Evolutionary conservation across 2,113 vertebrate genomes (phyloP), one percentile per base, ranked within the genome.

Genomic region (Dinomys branickii): DNA sequence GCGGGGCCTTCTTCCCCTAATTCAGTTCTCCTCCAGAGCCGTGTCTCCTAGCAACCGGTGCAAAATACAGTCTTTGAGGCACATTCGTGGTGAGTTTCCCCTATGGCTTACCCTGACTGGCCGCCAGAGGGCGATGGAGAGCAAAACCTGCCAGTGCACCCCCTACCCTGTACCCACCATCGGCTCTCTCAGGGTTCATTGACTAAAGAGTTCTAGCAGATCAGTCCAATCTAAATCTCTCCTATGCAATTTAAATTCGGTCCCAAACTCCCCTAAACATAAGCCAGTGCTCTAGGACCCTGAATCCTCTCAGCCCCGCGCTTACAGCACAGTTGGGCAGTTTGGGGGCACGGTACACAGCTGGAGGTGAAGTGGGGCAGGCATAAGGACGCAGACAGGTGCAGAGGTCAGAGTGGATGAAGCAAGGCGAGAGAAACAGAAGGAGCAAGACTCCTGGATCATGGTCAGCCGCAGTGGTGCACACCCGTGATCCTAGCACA

Each of bases 81-180:
- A 5, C 3, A 58, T 67, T 41, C 3, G 7, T 35, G 50, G 10
- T 67, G 65, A 88, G 38, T 65, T 61, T 65, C n/a, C 2, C 20
- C 35, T 54, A 5, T 54, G 69, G 54, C 4, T 78, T 92, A 88
- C 85, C 50, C 33, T 1, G 3, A 56, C 0, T 84, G 81, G 69
- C 88, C 96, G 96, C 93, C 75, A 97, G 97, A 94, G 97, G 93
- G 94, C 71, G 73, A 16, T 7, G 28, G 63, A 97, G 82, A 97
- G 87, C 94, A 88, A 78, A 63, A 35, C 33, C 69, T 56, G n/a
- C 58, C 9, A 1, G 58, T 22, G 59, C 20, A 28, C 24, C n/a
- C 38, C 30, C 28, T n/a, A 0, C 2, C 35, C 16, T 0, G 19
- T 22, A 7, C 33, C 10, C 7, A 0, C n/a, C n/a, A 17, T 14